These are phyloP conservation scores for Palythoa grandis DNA, from an alignment of 92 coral and sea anemone species.

Conservation along the genomic window DNA sequence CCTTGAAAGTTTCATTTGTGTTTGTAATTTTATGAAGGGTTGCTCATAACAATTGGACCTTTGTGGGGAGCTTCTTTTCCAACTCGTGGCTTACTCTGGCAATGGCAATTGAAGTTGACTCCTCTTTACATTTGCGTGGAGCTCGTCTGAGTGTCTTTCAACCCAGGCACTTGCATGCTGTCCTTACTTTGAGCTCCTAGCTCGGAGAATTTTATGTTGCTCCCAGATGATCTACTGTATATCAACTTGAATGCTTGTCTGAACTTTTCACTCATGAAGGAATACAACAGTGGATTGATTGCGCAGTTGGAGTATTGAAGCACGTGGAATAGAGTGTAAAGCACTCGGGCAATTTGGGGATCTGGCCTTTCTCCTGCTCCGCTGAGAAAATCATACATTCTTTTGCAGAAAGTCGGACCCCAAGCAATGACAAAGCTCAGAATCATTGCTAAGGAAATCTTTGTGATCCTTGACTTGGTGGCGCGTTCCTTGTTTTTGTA, in stretches of 20 bases:
- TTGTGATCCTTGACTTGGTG: constrained; percentile 74
- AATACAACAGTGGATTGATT: constrained; percentile 73
- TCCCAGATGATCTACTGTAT: background rate
- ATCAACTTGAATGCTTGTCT: constrained; percentile 59
- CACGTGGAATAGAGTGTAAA: constrained; percentile 55
- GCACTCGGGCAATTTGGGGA: constrained; percentile 4
- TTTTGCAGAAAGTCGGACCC: constrained; percentile 65
- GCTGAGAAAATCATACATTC: constrained; percentile 35
- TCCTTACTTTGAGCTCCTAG: background rate
- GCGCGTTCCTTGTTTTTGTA: constrained; percentile 31
- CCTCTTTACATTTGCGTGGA: background rate
- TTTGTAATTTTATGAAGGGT: too few relatives aligned
- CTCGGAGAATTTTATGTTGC: background rate
- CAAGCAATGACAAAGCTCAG: constrained; percentile 80
- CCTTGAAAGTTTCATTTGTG: too few relatives aligned
- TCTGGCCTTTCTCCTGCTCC: background rate
- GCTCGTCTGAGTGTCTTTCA: constrained; percentile 10
- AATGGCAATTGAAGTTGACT: background rate
- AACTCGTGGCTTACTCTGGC: background rate
- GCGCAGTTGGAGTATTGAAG: constrained; percentile 82
- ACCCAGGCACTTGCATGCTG: background rate
- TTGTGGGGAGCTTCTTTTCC: too few relatives aligned
- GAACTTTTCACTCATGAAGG: constrained; percentile 86
- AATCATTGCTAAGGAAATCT: constrained; percentile 71
- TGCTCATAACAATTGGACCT: too few relatives aligned